Evolutionary conservation across 2,113 vertebrate genomes (phyloP), one percentile per base, ranked within the genome.

Genomic region (Budorcas taxicolor): DNA sequence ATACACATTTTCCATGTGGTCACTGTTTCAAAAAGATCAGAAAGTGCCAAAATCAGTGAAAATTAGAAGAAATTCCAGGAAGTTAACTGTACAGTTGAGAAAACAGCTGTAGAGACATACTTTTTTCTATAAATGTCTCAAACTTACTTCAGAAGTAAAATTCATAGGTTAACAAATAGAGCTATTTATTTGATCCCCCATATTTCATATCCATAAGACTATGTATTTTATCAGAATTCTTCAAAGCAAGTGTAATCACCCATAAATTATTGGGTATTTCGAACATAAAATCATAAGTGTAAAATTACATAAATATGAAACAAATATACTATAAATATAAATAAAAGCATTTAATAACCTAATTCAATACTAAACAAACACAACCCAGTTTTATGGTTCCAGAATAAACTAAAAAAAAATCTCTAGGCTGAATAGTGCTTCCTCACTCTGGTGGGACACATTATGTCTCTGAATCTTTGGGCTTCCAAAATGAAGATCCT

Each of bases 1-100:
- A 91, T 98, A 99, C 81, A 99, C 99, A 97, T 99, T 99, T 98
- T 99, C 99, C 99, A 99, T 99, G 98, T 99, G 99, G 97, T 99
- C 99, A 97, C 99, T 99, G 97, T 81, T 94, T 82, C 78, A 97
- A 96, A 90, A 95, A 95, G 62, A 97, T 88, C 3, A 98, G 85
- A 98, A 94, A 15, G 52, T 57, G 7, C 15, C 80, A 43, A 60
- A 95, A 53, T 99, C 29, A 98, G 83, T 76, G 19, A 93, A 96
- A 50, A 97, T 3, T 16, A 96, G 94, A 96, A n/a, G 82, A 88
- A 94, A 62, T 92, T 17, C 43, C 85, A 84, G 40, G 21, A 96
- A 60, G 36, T 74, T 62, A 92, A 93, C 62, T 58, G 19, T n/a
- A 85, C 45, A 93, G 62, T 55, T 96, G 90, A 76, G 23, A 76